These are phyloP conservation scores for Acrossocheilus wenchowensis DNA, from an alignment of 2,797 vertebrate genomes.

Conservation along the genomic window DNA sequence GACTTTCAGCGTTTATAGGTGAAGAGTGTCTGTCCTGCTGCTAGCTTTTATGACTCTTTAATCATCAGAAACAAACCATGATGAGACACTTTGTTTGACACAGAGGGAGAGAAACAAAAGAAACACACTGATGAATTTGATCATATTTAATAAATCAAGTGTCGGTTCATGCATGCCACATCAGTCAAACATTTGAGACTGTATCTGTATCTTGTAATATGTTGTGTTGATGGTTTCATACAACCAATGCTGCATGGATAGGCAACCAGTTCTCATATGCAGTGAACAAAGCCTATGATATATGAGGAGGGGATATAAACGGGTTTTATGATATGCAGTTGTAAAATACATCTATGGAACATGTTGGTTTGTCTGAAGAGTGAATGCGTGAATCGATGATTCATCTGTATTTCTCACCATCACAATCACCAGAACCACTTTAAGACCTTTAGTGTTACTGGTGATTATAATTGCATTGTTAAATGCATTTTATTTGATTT, in stretches of 20 bases:
- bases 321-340: too few species aligned
- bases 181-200: not conserved
- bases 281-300: too few species aligned
- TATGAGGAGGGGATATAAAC: not conserved
- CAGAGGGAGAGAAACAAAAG: not conserved
- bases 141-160: not conserved
- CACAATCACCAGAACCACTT: not conserved
- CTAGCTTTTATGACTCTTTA: not conserved
- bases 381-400: not conserved
- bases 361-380: not conserved
- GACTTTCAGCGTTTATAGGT: not conserved
- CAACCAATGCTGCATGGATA: not conserved
- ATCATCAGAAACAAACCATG: not conserved
- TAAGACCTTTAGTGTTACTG: not conserved
- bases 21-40: not conserved
- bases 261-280: too few species aligned
- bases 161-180: not conserved
- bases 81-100: not conserved
- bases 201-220: too few species aligned
- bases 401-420: not conserved
- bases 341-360: too few species aligned
- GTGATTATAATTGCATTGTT: not conserved
- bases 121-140: not conserved
- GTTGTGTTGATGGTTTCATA: not conserved
- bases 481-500: not conserved